Percentiles rank a stretch among this genome's conserved stretches.
Conservation (phyloP, 2,797 vertebrate genomes). For the Setipinna tenuifilis region DNA sequence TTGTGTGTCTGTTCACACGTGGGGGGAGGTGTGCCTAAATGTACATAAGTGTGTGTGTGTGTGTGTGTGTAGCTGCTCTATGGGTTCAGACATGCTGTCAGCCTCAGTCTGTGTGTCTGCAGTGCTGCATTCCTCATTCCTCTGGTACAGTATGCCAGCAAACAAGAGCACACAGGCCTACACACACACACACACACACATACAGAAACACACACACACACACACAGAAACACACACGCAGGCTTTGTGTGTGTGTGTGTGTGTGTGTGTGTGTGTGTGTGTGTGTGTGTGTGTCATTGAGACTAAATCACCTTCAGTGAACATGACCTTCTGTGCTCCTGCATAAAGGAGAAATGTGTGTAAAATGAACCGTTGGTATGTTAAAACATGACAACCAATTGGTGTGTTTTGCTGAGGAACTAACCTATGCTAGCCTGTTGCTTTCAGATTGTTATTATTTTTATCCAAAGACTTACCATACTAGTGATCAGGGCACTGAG, state of each 20-base stretch:
- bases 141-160: slow-evolving; percentile 59
- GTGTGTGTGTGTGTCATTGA: not conserved
- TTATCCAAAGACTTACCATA: no score
- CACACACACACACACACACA: no score
- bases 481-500: no score
- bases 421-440: no score
- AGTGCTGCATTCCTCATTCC: slow-evolving; percentile 57
- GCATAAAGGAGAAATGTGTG: not conserved
- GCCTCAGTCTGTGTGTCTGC: slow-evolving; percentile 31
- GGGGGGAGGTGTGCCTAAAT: not conserved
- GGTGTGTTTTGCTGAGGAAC: no score
- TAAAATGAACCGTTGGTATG: no score
- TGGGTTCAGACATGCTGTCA: slow-evolving; percentile 43
- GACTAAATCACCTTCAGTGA: not conserved
- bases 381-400: no score
- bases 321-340: not conserved
- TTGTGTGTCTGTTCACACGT: not conserved
- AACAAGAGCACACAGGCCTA: slow-evolving; percentile 72
- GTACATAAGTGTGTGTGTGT: not conserved
- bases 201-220: no score
- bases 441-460: no score
- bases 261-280: slow-evolving; percentile 9
- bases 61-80: slow-evolving; percentile 35
- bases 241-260: not conserved
- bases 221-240: no score